Evolutionary conservation across 2,888 invertebrate species (phyloP), one percentile per base, ranked within the genome.

Genomic region (Yponomeuta plumbellus): DNA sequence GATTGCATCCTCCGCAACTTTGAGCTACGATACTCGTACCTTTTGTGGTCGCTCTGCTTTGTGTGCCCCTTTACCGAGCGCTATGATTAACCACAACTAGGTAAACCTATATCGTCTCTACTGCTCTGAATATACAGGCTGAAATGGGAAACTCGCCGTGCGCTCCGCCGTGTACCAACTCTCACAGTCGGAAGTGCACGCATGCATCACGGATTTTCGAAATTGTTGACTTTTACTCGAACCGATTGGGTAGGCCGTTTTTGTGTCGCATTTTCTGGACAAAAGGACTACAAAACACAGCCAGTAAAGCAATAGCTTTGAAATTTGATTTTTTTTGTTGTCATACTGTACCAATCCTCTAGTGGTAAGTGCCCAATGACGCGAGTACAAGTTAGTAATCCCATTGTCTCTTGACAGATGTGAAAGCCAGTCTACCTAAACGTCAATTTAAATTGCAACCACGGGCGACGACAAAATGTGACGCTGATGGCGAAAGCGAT

Each of bases 1-100:
- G 86, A 86, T 87, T 86, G 85, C 84, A 81, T 83, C 81, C 81
- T 80, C 77, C 74, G 74, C 77, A 85, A 86, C 79, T 86, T 85
- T 77, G 78, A 71, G 76, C 75, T 75, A 70, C 73, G 72, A 75
- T 77, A 79, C 79, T 26, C 78, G 80, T 83, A 81, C 83, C 84
- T 86, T 82, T 85, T 86, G 84, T 85, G 84, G 86, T 77, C 80
- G 78, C 76, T 75, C 34, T 59, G 65, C 80, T 87, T 85, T 86
- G 81, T 78, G 73, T 68, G 72, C 72, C 44, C 17, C 44, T 52
- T 17, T 17, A 17, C 44, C 44, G 44, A 52, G 44, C 17, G 44
- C 44, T 17, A 17, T 17, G 17, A 52, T 52, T 2, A 17, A 52
- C 44, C 44, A 17, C 44, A 52, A 17, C 44, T 52, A 52, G 44